Conservation (phyloP, 2,888 invertebrate genomes). For the Liopterus haemorrhoidalis region DNA sequence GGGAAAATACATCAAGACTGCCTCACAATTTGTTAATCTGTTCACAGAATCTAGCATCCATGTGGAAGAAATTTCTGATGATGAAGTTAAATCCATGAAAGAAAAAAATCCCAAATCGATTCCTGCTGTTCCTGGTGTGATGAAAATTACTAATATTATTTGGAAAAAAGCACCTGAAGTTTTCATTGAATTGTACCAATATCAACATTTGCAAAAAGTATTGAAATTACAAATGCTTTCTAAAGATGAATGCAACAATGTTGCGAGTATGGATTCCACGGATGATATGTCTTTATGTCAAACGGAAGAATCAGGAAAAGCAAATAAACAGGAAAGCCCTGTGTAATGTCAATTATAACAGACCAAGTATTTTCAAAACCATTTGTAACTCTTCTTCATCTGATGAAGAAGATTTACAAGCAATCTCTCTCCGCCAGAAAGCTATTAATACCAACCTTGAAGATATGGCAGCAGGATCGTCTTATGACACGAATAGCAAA, state of each 20-base stretch:
- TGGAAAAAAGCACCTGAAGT: slow-evolving; percentile 17
- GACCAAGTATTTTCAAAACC: slow-evolving; percentile 21
- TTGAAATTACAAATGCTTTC: slow-evolving; percentile 11
- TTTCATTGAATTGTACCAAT: slow-evolving; percentile 12
- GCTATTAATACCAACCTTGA: slow-evolving; percentile 3
- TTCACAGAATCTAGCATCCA: slow-evolving; percentile 26
- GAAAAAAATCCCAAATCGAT: slow-evolving; percentile 25
- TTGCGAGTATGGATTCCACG: slow-evolving; percentile 8
- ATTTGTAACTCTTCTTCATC: slow-evolving; percentile 24
- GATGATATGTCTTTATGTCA: slow-evolving; percentile 8
- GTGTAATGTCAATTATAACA: slow-evolving; percentile 18
- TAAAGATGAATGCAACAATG: neutral
- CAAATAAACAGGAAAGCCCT: slow-evolving; percentile 15
- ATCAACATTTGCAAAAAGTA: slow-evolving; percentile 19
- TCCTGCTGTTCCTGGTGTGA: slow-evolving; percentile 29
- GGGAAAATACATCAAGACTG: slow-evolving; percentile 28
- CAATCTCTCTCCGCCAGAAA: slow-evolving; percentile 22
- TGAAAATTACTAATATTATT: slow-evolving; percentile 29
- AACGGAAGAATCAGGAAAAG: slow-evolving; percentile 11
- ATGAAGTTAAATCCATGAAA: slow-evolving; percentile 19
- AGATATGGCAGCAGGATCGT: slow-evolving; percentile 9
- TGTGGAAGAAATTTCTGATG: too few relatives aligned
- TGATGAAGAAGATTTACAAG: slow-evolving; percentile 23
- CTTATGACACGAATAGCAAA: slow-evolving; percentile 11
- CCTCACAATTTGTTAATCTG: slow-evolving; percentile 28